A percentile compares a stretch with the other conserved stretches of the same genome.
Evolutionary conservation across 2,797 vertebrate genomes (phyloP).

Genomic region (Agapornis canus): DNA sequence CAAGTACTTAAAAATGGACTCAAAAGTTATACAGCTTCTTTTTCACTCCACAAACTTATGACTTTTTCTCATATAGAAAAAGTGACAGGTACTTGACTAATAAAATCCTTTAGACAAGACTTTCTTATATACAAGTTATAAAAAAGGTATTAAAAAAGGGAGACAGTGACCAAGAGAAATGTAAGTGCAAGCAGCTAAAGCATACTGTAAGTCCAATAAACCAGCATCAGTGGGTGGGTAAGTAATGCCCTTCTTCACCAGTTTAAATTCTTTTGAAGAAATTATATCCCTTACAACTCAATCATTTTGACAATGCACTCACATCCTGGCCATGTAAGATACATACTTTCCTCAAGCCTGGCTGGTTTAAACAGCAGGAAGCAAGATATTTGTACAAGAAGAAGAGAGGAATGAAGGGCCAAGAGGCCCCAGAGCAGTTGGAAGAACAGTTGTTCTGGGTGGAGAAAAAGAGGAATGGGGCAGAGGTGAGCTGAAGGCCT

Average conservation of each 20-base stretch:
- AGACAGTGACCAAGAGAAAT: not conserved
- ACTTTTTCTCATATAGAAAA: not conserved
- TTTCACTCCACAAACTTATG: not conserved
- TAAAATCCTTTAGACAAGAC: not conserved
- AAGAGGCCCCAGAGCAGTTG: conserved; percentile 20
- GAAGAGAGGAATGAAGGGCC: conserved; percentile 38
- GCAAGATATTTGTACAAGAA: conserved; percentile 54
- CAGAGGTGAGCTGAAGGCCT: not conserved
- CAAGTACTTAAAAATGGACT: not conserved
- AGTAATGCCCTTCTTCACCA: not conserved
- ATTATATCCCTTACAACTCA: not conserved
- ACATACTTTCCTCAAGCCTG: not conserved
- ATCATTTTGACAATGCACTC: conserved; percentile 27
- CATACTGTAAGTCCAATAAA: not conserved
- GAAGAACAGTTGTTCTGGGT: conserved; percentile 8
- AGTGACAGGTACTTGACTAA: not conserved
- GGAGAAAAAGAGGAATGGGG: not conserved
- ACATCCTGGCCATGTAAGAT: conserved; percentile 14
- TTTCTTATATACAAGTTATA: not conserved
- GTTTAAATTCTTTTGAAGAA: conserved; percentile 8
- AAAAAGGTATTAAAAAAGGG: not conserved
- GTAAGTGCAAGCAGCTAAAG: not conserved
- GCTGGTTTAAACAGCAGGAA: conserved; percentile 31
- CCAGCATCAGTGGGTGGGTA: not conserved
- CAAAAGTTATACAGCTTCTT: not conserved